Evolutionary conservation across 2,797 vertebrate genomes (phyloP).

Genomic region (Hippoglossus hippoglossus): DNA sequence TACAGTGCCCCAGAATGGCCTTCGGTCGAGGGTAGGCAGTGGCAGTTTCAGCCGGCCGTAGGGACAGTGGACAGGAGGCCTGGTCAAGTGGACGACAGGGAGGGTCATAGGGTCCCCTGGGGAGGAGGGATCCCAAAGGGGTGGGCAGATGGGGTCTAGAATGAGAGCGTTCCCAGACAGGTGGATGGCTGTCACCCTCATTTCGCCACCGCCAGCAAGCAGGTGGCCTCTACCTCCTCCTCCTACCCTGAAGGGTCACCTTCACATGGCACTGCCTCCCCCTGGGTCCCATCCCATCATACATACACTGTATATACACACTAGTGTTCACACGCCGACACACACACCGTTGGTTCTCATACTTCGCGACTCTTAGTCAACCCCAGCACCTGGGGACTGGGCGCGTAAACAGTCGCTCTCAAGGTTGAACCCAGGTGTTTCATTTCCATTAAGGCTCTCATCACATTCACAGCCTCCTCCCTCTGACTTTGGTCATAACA

Average conservation of each 20-base stretch:
- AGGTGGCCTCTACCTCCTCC: constrained; percentile 82
- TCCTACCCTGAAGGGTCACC: constrained; percentile 78
- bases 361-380: constrained; percentile 66
- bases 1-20: constrained; percentile 63
- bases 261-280: constrained; percentile 76
- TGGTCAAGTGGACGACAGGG: constrained; percentile 76
- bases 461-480: constrained; percentile 68
- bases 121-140: constrained; percentile 76
- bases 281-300: constrained; percentile 73
- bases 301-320: constrained; percentile 61
- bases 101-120: constrained; percentile 80
- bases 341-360: constrained; percentile 50
- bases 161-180: constrained; percentile 79
- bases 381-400: constrained; percentile 75
- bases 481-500: constrained; percentile 76
- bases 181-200: constrained; percentile 87
- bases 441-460: constrained; percentile 80
- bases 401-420: constrained; percentile 73
- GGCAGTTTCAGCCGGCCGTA: constrained; percentile 47
- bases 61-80: constrained; percentile 74
- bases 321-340: constrained; percentile 28
- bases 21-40: constrained; percentile 54
- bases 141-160: constrained; percentile 82
- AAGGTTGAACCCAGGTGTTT: constrained; percentile 84
- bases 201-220: constrained; percentile 78